Evolutionary conservation across 1,140 invertebrate genomes (phyloP).

Genomic region (Cylas formicarius): DNA sequence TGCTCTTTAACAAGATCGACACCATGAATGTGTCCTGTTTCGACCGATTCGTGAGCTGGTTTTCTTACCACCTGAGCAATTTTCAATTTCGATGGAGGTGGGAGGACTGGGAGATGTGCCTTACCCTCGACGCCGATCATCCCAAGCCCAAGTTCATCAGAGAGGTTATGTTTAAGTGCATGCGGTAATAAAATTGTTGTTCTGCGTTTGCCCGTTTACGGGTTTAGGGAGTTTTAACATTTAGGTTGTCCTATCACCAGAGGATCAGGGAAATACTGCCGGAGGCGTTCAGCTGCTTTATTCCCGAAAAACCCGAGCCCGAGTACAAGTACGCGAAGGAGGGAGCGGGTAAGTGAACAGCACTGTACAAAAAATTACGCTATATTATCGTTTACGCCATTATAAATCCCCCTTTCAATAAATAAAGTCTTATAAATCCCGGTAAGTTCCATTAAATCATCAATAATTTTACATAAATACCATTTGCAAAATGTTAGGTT

Average conservation of each 20-base stretch:
- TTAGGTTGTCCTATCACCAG: constrained; percentile 89
- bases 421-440: too few species aligned
- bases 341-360: constrained; percentile 62
- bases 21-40: constrained; percentile 96
- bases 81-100: constrained; percentile 99
- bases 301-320: constrained; percentile 72
- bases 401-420: too few species aligned
- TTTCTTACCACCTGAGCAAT: constrained; percentile 97
- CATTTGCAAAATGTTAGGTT: too few species aligned
- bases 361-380: too few species aligned
- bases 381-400: too few species aligned
- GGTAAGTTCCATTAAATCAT: too few species aligned
- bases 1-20: constrained; percentile 92
- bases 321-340: constrained; percentile 78
- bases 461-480: too few species aligned
- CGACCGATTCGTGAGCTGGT: constrained; percentile 96
- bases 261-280: constrained; percentile 89
- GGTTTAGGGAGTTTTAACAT: constrained; percentile 22
- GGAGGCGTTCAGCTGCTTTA: constrained; percentile 71
- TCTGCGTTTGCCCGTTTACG: not conserved
- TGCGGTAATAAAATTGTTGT: constrained; percentile 57
- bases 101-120: constrained; percentile 87
- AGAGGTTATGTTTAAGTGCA: constrained; percentile 84
- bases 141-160: constrained; percentile 93
- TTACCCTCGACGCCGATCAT: constrained; percentile 79